Evolutionary conservation across 2,888 invertebrate species (phyloP), one percentile per base, ranked within the genome.

Genomic region (Megaustenia siamemsis): DNA sequence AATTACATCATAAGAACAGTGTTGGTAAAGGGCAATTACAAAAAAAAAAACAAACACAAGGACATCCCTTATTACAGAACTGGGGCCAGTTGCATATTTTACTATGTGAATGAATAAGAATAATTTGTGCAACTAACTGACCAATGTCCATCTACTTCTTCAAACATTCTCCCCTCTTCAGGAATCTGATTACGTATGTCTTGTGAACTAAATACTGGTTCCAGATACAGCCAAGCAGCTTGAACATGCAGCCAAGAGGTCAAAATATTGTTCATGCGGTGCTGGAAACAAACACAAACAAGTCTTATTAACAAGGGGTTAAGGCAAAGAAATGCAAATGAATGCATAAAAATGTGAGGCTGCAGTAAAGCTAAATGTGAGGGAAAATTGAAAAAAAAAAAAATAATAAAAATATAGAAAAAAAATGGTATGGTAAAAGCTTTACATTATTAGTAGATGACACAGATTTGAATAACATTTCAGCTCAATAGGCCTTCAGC

Each of bases 111-210:
- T 12, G 49, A 49, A 49, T 12, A 49, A 49, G n/a, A n/a, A n/a
- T n/a, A n/a, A n/a, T n/a, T n/a, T n/a, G 10, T 49, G n/a, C n/a
- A 77, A 77, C 0, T 71, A 0, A 85, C 89, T 87, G 86, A 93
- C 94, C 94, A 94, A 84, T 93, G 91, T 43, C 84, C 87, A 85
- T 94, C 93, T 5, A 94, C 94, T 86, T 93, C 92, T 85, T 93
- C 93, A 90, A 94, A 94, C 92, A 93, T 92, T 68, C 92, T 91
- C 24, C 94, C 94, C 87, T 94, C 94, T 38, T 91, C 90, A 10
- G 94, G 94, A 49, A 94, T 94, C 90, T 94, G 94, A 82, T 92
- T 91, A 18, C 93, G 88, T 76, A 94, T 94, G 86, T 94, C 94
- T 78, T 92, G 92, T 5, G 93, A 93, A 38, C 94, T 92, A 88